Conservation (phyloP, 1,140 invertebrate species). For the Tribolium castaneum region DNA sequence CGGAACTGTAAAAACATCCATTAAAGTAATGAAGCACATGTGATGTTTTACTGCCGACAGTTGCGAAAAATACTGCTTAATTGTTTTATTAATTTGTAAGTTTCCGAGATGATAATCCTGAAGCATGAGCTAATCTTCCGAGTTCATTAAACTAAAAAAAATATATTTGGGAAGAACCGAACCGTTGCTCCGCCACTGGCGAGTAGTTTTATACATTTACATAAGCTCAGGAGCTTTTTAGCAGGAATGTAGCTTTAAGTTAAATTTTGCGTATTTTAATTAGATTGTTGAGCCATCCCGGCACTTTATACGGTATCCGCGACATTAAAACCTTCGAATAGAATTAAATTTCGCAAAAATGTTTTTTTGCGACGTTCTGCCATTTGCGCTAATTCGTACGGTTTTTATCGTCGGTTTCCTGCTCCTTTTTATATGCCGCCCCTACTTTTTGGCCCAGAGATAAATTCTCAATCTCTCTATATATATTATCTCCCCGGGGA, state of each 20-base stretch:
- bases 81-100: neutral
- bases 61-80: neutral
- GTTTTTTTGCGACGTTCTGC: constrained; percentile 14
- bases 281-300: constrained; percentile 16
- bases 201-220: constrained; percentile 19
- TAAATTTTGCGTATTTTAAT: constrained; percentile 28
- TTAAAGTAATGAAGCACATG: constrained; percentile 10
- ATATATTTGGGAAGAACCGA: no score
- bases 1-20: no score
- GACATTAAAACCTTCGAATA: constrained; percentile 26
- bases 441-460: constrained; percentile 20
- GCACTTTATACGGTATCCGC: constrained; percentile 8
- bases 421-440: constrained; percentile 24
- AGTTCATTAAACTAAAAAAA: no score
- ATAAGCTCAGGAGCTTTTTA: neutral
- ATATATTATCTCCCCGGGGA: constrained; percentile 27
- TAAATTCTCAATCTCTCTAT: constrained; percentile 33
- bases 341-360: constrained; percentile 23
- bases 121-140: no score
- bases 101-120: neutral
- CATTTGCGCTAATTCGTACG: constrained; percentile 25
- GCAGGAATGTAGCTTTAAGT: constrained; percentile 13
- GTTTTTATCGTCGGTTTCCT: constrained; percentile 33
- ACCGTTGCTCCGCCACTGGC: no score
- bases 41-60: constrained; percentile 15